Evolutionary conservation across 2,888 invertebrate species (phyloP).

Genomic region (Thalpophila matura): DNA sequence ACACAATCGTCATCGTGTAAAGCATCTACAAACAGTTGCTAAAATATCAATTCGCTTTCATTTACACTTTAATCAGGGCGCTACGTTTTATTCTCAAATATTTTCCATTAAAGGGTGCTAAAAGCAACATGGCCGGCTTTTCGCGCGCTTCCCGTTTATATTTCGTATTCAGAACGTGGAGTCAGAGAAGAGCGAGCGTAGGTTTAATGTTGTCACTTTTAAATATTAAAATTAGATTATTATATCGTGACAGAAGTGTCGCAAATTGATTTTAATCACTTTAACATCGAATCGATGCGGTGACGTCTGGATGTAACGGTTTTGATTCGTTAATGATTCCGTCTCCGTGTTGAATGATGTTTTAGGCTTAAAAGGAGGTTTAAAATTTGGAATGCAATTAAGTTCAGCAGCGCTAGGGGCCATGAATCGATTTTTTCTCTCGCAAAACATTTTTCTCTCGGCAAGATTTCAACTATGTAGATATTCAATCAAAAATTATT

Average conservation of each 20-base stretch:
- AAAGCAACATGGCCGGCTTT: slow-evolving; percentile 87
- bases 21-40: slow-evolving; percentile 75
- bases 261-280: slow-evolving; percentile 76
- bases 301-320: slow-evolving; percentile 14
- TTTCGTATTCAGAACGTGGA: slow-evolving; percentile 86
- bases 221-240: slow-evolving; percentile 88
- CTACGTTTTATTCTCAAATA: slow-evolving; percentile 78
- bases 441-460: no score
- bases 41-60: slow-evolving; percentile 83
- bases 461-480: no score
- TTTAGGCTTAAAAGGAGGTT: slow-evolving; percentile 10
- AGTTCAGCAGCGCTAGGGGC: slow-evolving; percentile 3
- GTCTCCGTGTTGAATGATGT: background rate
- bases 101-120: slow-evolving; percentile 83
- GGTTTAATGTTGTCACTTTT: slow-evolving; percentile 85
- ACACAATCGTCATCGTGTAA: slow-evolving; percentile 66
- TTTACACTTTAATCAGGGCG: slow-evolving; percentile 84
- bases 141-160: slow-evolving; percentile 78
- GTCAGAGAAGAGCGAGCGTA: slow-evolving; percentile 78
- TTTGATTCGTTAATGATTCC: slow-evolving; percentile 25
- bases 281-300: slow-evolving; percentile 55
- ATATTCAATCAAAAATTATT: no score
- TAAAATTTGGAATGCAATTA: slow-evolving; percentile 1
- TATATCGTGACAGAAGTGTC: slow-evolving; percentile 77
- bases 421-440: no score